Conservation (phyloP, 2,888 invertebrate species). For the Eupithecia abbreviata region DNA sequence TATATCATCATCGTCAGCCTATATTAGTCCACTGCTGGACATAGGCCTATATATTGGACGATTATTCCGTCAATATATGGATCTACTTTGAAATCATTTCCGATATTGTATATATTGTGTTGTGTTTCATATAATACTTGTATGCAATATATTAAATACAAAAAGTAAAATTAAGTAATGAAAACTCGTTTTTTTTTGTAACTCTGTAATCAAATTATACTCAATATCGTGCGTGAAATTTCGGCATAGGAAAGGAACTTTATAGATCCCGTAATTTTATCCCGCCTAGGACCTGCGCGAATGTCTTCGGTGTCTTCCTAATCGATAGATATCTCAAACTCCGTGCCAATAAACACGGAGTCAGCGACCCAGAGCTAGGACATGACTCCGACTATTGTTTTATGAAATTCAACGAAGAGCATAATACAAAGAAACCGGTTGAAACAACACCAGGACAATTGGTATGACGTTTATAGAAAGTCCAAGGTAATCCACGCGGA, state of each 20-base stretch:
- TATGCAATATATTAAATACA: no score
- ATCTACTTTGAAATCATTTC: no score
- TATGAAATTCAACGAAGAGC: slow-evolving; percentile 44
- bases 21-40: no score
- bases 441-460: slow-evolving; percentile 47
- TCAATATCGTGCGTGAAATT: slow-evolving; percentile 19
- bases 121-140: no score
- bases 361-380: slow-evolving; percentile 8
- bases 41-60: no score
- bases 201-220: no score
- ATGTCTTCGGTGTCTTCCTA: not conserved
- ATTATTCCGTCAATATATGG: no score
- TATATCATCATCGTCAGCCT: no score
- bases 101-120: no score
- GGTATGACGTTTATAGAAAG: slow-evolving; percentile 49
- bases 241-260: not conserved
- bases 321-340: not conserved
- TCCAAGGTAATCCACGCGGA: slow-evolving; percentile 52
- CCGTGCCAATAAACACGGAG: not conserved
- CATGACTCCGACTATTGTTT: slow-evolving; percentile 36
- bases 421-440: slow-evolving; percentile 42
- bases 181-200: no score
- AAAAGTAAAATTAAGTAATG: no score
- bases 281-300: not conserved
- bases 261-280: not conserved